Evolutionary conservation across 2,113 vertebrate species (phyloP), one percentile per base, ranked within the genome.

Genomic region (Gobio gobio): DNA sequence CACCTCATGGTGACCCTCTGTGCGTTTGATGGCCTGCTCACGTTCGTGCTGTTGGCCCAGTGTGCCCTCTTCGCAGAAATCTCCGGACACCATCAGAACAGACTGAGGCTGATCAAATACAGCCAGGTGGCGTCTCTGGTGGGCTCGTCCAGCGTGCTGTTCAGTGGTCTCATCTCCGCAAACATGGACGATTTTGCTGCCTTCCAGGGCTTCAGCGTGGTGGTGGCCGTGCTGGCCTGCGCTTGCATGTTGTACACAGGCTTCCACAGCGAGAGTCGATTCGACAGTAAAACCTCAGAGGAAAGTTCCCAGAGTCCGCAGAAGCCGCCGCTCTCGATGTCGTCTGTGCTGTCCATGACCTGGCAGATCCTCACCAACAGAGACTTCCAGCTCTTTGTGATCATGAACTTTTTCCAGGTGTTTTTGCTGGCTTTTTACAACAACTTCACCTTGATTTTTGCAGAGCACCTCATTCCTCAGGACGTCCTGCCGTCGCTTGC

Each of bases 391-490:
- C 72, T 95, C 78, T 98, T 99, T 85, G 95, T 98, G 24, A 56
- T 93, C 0, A 96, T 97, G 96, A 98, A 97, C 93, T 98, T 97
- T 89, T 97, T 95, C 88, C 96, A 97, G 92, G 95, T 97, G 83
- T 97, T 98, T 90, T 94, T 96, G 86, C 85, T 96, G 59, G 93
- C 96, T 5, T 96, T 98, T 91, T 96, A 95, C 85, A 97, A 87
- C 91, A 99, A 97, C 92, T 98, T 99, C 83, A 96, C 96, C 91
- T 94, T 98, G 90, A 98, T 99, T 87, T 97, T 97, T 85, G 89
- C 91, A 0, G 96, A 98, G 85, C 95, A 95, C 84, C 95, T 99
- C 82, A 96, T 99, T 89, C 97, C 96, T 7, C 89, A 85, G 10
- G 86, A 95, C 64, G 91, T 90, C 76, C 94, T 98, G 78, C 94